Evolutionary conservation across 2,113 vertebrate genomes (phyloP), one percentile per base, ranked within the genome.

Genomic region (Dipodomys merriami): DNA sequence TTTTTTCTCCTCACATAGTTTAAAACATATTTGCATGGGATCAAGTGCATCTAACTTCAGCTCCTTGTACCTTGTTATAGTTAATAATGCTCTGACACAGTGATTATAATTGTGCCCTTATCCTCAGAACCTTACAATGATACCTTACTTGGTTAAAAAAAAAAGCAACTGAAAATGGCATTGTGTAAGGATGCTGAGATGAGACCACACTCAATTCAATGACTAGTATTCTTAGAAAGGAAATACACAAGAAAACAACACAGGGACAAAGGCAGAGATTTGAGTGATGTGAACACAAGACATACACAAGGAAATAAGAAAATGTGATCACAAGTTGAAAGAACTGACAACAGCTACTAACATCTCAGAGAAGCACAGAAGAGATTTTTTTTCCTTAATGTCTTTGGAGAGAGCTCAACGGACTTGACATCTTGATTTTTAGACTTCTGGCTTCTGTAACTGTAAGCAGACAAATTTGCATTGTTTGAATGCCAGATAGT

Each of bases 391-490:
- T 57, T 3, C 18, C 57, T 22, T 74, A 35, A 7, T 86, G 25
- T 1, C 9, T 72, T 79, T 39, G 20, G n/a, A 39, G 29, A 74
- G 23, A 84, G 60, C 35, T 83, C 49, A 65, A 3, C n/a, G n/a
- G 23, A 80, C 7, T 35, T 76, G 20, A 87, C 7, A 65, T 53
- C 83, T 77, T 79, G 22, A 83, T 65, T 86, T 16, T 83, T 35
- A n/a, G 39, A 39, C 16, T 90, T 76, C 53, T 76, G 35, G 60
- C 27, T 30, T 83, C 57, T 33, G 15, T 33, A 67, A 77, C 29
- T 72, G 4, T 27, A 8, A 92, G 39, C 87, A 87, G 80, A 90
- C 72, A 72, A 35, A 90, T 77, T 33, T 94, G 6, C 49, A 27
- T 84, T 88, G 53, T 83, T 91, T 73, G 35, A 49, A 79, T 83